Conservation (phyloP, 2,888 invertebrate genomes). For the Dione juno region DNA sequence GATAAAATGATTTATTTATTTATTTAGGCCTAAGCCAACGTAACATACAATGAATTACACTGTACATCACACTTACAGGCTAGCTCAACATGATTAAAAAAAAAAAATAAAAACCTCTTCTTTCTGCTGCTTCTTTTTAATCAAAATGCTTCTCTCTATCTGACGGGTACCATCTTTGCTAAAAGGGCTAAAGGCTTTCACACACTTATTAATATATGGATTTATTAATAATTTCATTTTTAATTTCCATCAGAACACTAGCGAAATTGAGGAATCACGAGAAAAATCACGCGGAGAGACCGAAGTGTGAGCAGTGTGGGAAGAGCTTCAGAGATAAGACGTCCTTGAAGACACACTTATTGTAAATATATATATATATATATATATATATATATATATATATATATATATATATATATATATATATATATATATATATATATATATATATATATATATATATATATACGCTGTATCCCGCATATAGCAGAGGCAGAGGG, state of each 20-base stretch:
- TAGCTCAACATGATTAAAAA: too few relatives aligned
- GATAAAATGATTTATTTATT: too few relatives aligned
- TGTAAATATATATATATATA: conserved; percentile 58
- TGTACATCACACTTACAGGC: too few relatives aligned
- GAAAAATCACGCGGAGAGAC: conserved; percentile 63
- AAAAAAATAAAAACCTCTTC: too few relatives aligned
- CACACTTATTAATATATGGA: neutral
- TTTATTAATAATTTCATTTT: neutral
- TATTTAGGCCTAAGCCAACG: too few relatives aligned
- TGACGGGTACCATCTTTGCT: too few relatives aligned
- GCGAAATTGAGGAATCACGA: conserved; percentile 65
- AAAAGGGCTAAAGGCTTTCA: too few relatives aligned
- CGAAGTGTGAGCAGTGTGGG: conserved; percentile 67
- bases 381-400: neutral
- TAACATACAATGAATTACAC: too few relatives aligned
- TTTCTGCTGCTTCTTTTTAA: too few relatives aligned
- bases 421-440: neutral
- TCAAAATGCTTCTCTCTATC: too few relatives aligned
- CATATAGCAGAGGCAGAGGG: neutral
- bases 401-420: conserved; percentile 59
- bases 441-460: neutral
- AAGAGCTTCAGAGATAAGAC: conserved; percentile 67
- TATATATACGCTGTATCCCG: too few relatives aligned
- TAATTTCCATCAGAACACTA: conserved; percentile 54
- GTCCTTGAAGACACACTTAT: conserved; percentile 66